A percentile compares a stretch with the other conserved stretches of the same genome.
phyloP scores from a whole-genome alignment of 2,113 vertebrate genomes.

The Syngnathus typhle region DNA sequence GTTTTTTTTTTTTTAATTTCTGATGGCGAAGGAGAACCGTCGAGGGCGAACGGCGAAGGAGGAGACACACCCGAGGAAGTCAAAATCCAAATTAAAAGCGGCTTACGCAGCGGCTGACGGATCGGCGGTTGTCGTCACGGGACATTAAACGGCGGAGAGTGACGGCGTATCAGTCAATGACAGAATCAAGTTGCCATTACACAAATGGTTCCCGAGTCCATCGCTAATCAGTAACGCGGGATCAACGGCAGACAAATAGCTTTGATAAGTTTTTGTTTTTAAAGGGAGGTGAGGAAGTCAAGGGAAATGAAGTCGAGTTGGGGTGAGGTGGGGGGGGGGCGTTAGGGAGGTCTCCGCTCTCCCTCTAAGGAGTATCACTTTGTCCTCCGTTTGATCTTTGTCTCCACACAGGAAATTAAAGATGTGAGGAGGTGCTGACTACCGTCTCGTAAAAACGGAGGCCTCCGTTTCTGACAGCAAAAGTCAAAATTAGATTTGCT shows the following conservation, averaged over 20 bases:
- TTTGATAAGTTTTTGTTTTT: slow-evolving; percentile 62
- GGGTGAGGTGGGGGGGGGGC: slow-evolving; percentile 34
- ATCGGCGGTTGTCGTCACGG: slow-evolving; percentile 37
- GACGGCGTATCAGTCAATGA: slow-evolving; percentile 48
- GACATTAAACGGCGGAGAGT: slow-evolving; percentile 50
- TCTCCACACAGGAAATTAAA: slow-evolving; percentile 73
- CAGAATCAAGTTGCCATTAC: slow-evolving; percentile 48
- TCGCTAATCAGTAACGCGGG: slow-evolving; percentile 64
- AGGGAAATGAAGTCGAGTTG: slow-evolving; percentile 38
- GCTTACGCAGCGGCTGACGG: slow-evolving; percentile 40
- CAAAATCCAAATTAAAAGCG: slow-evolving; percentile 58
- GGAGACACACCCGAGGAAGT: slow-evolving; percentile 58
- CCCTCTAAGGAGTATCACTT: slow-evolving; percentile 57
- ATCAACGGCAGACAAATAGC: slow-evolving; percentile 56
- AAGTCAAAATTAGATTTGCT: neutral
- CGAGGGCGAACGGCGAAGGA: slow-evolving; percentile 41
- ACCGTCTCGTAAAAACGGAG: slow-evolving; percentile 65
- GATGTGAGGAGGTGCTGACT: slow-evolving; percentile 67
- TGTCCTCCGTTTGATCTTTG: slow-evolving; percentile 72
- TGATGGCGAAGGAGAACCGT: slow-evolving; percentile 60
- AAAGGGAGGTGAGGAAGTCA: slow-evolving; percentile 62
- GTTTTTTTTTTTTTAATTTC: slow-evolving; percentile 23
- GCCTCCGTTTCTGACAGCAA: slow-evolving; percentile 50
- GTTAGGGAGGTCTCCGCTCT: slow-evolving; percentile 26
- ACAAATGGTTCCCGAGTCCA: slow-evolving; percentile 50